A percentile compares a stretch with the other conserved stretches of the same genome.
These are phyloP conservation scores for Apamea monoglypha DNA, from an alignment of 2,888 invertebrate genomes.

Conservation along the genomic window DNA sequence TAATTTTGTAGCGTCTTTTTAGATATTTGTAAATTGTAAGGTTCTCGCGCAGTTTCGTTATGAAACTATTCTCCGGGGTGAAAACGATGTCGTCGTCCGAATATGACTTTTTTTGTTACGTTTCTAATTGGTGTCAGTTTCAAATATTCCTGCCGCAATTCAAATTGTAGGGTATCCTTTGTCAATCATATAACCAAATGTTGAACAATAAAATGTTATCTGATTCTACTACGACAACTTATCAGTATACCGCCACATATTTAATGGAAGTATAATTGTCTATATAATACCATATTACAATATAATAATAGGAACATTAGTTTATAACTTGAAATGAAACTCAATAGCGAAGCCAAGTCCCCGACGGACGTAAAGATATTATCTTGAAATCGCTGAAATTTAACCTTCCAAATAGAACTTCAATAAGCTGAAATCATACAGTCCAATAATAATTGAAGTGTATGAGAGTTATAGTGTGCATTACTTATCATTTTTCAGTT, in stretches of 20 bases:
- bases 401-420: conserved; percentile 1
- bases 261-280: conserved; percentile 51
- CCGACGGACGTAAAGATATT: conserved; percentile 15
- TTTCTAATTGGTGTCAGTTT: neutral
- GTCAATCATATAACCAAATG: conserved; percentile 58
- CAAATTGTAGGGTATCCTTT: conserved; percentile 31
- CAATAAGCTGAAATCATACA: conserved; percentile 5
- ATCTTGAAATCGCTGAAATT: conserved; percentile 30
- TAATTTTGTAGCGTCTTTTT: neutral
- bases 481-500: conserved; percentile 50
- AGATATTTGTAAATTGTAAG: neutral
- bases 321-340: conserved; percentile 37
- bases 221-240: conserved; percentile 60
- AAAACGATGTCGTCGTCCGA: neutral
- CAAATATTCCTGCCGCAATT: neutral
- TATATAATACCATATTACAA: conserved; percentile 40
- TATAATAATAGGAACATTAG: conserved; percentile 49
- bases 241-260: conserved; percentile 51
- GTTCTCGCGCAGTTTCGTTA: neutral
- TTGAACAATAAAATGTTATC: conserved; percentile 66
- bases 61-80: neutral
- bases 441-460: neutral
- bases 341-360: conserved; percentile 15
- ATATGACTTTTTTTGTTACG: neutral
- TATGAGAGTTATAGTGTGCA: neutral